These are phyloP conservation scores for Gymnocypris eckloni DNA, from an alignment of 2,797 vertebrate genomes.

Conservation along the genomic window DNA sequence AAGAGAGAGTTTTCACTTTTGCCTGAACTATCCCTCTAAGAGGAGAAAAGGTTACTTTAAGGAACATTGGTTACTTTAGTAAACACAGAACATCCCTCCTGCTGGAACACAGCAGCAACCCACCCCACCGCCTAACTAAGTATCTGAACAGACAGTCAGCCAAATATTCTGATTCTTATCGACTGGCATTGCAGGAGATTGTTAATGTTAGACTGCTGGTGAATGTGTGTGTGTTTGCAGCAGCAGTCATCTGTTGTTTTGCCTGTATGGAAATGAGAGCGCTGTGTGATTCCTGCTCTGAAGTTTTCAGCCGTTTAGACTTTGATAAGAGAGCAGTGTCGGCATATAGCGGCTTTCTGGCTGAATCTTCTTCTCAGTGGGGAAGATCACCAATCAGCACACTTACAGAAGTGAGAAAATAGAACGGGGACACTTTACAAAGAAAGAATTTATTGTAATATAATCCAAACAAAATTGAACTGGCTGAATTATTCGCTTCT, in stretches of 20 bases:
- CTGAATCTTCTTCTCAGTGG: slow-evolving; percentile 72
- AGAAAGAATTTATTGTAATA: slow-evolving; percentile 17
- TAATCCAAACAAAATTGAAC: slow-evolving; percentile 31
- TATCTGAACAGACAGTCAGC: slow-evolving; percentile 7
- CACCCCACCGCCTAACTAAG: background rate
- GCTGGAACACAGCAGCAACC: background rate
- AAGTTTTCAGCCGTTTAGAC: slow-evolving; percentile 44
- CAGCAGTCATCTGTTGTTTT: slow-evolving; percentile 40
- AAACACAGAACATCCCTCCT: slow-evolving; percentile 20
- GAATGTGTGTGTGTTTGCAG: slow-evolving; percentile 27
- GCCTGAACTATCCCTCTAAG: background rate
- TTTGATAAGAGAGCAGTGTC: slow-evolving; percentile 43
- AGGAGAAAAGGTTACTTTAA: background rate
- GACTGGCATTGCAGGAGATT: slow-evolving; percentile 10
- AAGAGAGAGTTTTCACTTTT: background rate
- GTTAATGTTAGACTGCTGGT: background rate
- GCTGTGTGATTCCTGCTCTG: slow-evolving; percentile 19
- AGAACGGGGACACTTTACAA: slow-evolving; percentile 8
- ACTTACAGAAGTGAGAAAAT: slow-evolving; percentile 22
- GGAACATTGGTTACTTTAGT: background rate
- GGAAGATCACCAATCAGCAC: slow-evolving; percentile 56
- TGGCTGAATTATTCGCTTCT: background rate
- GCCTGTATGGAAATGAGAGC: slow-evolving; percentile 42
- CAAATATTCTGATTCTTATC: slow-evolving; percentile 34
- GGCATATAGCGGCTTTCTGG: slow-evolving; percentile 66